Conservation (phyloP, 2,888 invertebrate genomes). For the Hylaea fasciaria region DNA sequence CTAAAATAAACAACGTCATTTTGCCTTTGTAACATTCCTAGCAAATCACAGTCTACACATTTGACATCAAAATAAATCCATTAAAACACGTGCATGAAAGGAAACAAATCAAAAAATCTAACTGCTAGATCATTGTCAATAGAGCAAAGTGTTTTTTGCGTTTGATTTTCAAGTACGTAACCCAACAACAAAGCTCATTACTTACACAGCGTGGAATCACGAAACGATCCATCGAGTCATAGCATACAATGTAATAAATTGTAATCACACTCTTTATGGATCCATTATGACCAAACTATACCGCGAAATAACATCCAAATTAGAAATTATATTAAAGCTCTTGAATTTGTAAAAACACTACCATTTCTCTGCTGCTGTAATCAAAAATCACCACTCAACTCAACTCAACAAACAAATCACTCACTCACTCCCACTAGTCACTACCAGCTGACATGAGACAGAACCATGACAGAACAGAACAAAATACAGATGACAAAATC, state of each 20-base stretch:
- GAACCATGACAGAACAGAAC: too few species aligned
- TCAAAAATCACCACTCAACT: constrained; percentile 36
- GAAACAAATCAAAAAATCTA: constrained; percentile 19
- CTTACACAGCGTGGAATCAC: constrained; percentile 68
- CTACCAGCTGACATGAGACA: constrained; percentile 7
- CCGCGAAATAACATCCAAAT: constrained; percentile 12
- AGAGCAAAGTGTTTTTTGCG: constrained; percentile 66
- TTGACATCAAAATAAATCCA: background rate
- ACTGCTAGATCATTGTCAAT: constrained; percentile 48
- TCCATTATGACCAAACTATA: constrained; percentile 22
- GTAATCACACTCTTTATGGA: constrained; percentile 16
- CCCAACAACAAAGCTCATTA: constrained; percentile 76
- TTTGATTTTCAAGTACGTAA: constrained; percentile 55
- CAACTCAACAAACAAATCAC: too few species aligned
- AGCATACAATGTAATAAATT: constrained; percentile 36
- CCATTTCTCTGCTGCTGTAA: constrained; percentile 67
- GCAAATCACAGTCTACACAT: background rate
- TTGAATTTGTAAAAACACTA: constrained; percentile 69
- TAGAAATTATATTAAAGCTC: constrained; percentile 33
- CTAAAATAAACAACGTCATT: constrained; percentile 64
- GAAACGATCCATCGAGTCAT: constrained; percentile 51
- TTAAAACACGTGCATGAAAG: background rate
- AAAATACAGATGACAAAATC: background rate
- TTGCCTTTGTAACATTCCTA: constrained; percentile 26
- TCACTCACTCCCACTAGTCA: constrained; percentile 8